Evolutionary conservation across 2,888 invertebrate species (phyloP).

Genomic region (Melinopterus prodromus): DNA sequence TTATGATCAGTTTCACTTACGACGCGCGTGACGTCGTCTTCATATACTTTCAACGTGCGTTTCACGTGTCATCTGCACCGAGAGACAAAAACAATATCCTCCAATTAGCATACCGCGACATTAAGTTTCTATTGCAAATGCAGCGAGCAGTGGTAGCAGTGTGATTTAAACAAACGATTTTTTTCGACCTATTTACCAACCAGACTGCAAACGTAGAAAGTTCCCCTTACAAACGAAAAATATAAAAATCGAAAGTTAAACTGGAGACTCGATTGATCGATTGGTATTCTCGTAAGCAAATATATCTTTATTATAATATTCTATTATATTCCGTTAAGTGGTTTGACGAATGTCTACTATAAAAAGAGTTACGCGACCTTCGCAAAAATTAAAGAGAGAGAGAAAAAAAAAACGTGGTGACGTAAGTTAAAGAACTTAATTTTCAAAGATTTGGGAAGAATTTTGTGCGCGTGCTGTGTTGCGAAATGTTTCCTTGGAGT

Average conservation of each 20-base stretch:
- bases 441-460: neutral
- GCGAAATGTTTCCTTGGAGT: neutral
- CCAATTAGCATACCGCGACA: neutral
- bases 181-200: neutral
- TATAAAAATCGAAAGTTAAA: neutral
- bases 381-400: neutral
- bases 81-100: neutral
- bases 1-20: neutral
- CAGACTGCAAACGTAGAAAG: neutral
- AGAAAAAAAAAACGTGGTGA: neutral
- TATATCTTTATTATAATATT: neutral
- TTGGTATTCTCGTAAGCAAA: neutral
- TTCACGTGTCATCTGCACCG: neutral
- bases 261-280: neutral
- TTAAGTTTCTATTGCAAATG: neutral
- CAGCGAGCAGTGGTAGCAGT: neutral
- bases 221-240: neutral
- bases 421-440: neutral
- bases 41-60: neutral
- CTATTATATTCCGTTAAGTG: neutral
- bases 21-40: neutral
- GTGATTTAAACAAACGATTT: neutral
- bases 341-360: neutral
- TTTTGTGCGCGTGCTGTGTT: neutral
- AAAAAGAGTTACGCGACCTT: neutral